Percentiles rank a stretch among this genome's conserved stretches.
These are phyloP conservation scores for Euura saliciscinereae DNA, from an alignment of 1,140 invertebrate genomes.

Conservation along the genomic window DNA sequence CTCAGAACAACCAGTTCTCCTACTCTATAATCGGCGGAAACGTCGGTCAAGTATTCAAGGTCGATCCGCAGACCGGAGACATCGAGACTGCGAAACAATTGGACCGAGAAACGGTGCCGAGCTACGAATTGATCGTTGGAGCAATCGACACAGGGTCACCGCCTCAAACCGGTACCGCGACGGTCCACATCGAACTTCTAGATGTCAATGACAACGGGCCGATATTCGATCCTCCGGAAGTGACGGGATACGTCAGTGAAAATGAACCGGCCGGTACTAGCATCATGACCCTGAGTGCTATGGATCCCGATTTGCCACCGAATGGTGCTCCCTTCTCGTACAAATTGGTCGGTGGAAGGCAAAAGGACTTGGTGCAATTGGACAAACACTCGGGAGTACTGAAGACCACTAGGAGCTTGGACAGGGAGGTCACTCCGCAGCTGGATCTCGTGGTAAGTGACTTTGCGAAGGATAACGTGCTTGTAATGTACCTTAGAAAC, in stretches of 20 bases:
- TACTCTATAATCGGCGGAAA: slow-evolving; percentile 91
- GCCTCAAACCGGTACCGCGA: slow-evolving; percentile 86
- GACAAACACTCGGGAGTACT: slow-evolving; percentile 82
- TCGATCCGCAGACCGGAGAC: slow-evolving; percentile 85
- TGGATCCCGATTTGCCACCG: slow-evolving; percentile 88
- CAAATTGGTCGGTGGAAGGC: slow-evolving; percentile 76
- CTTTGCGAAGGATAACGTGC: no score
- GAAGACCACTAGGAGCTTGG: slow-evolving; percentile 77
- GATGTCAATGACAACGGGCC: slow-evolving; percentile 96
- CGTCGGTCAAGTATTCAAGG: slow-evolving; percentile 80
- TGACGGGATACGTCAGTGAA: slow-evolving; percentile 81
- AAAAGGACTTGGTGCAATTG: slow-evolving; percentile 77
- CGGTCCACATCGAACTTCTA: slow-evolving; percentile 74
- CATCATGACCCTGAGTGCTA: slow-evolving; percentile 84
- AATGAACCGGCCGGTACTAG: slow-evolving; percentile 85
- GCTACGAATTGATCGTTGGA: slow-evolving; percentile 83
- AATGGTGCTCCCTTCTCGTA: slow-evolving; percentile 92
- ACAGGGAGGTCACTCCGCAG: slow-evolving; percentile 80
- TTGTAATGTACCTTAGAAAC: no score
- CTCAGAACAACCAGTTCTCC: slow-evolving; percentile 90
- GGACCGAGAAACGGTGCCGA: slow-evolving; percentile 81
- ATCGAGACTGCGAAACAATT: slow-evolving; percentile 77
- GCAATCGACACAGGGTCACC: slow-evolving; percentile 89
- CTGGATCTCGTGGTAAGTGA: slow-evolving; percentile 68
- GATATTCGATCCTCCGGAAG: slow-evolving; percentile 73